A percentile compares a stretch with the other conserved stretches of the same genome.
Evolutionary conservation across 2,797 vertebrate species (phyloP).

Genomic region (Propithecus deckenii): DNA sequence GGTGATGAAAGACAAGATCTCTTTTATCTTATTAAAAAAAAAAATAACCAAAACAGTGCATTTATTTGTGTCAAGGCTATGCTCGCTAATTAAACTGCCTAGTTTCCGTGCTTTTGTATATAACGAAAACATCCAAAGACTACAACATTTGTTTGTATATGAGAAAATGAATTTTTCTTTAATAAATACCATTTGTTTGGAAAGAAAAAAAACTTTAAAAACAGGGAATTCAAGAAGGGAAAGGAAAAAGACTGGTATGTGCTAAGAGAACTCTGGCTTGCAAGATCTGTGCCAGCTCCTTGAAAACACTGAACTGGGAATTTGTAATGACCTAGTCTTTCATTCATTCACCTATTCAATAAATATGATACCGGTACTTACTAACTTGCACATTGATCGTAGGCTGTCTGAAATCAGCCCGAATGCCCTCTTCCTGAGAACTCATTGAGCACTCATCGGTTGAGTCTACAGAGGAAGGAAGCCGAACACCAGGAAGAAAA

Average conservation of each 20-base stretch:
- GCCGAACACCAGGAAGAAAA: neutral
- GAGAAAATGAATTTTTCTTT: neutral
- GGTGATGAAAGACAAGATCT: neutral
- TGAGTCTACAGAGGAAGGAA: neutral
- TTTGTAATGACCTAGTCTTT: neutral
- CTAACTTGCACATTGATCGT: neutral
- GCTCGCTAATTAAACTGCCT: neutral
- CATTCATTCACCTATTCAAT: neutral
- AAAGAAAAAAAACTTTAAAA: neutral
- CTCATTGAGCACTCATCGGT: too few species aligned
- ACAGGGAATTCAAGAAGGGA: neutral
- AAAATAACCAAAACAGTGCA: neutral
- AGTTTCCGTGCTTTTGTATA: neutral
- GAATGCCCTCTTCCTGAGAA: neutral
- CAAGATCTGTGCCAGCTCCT: neutral
- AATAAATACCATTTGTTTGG: neutral
- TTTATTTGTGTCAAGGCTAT: neutral
- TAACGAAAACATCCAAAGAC: neutral
- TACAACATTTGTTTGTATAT: neutral
- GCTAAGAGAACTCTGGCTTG: neutral
- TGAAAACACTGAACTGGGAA: neutral
- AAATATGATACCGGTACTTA: neutral
- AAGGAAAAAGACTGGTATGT: neutral
- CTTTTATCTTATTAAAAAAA: neutral
- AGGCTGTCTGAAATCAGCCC: neutral